phyloP scores from a whole-genome alignment of 2,113 vertebrate species.

The Strigops habroptila region DNA sequence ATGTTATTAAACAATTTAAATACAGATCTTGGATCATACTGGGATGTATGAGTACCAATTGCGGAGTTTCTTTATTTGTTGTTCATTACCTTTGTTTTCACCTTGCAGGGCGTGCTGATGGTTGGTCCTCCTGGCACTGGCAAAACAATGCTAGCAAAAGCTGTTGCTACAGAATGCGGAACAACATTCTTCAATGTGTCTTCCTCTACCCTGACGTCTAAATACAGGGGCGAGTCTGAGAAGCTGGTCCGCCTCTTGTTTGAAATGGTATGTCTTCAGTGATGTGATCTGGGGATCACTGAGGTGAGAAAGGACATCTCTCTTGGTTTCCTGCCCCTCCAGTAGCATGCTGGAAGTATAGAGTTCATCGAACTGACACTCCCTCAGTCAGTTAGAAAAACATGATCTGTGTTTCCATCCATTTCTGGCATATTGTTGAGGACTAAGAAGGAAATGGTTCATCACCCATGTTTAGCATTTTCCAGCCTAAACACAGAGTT shows the following conservation, averaged over 20 bases:
- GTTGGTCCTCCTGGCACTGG: constrained; percentile 85
- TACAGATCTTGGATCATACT: background rate
- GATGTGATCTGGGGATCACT: background rate
- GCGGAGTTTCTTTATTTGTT: background rate
- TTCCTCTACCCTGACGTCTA: constrained; percentile 80
- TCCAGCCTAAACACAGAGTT: background rate
- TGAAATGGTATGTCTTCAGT: constrained; percentile 77
- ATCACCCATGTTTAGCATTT: background rate
- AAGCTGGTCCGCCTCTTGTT: constrained; percentile 83
- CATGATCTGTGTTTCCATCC: background rate
- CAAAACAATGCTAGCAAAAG: constrained; percentile 85
- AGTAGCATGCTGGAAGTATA: background rate
- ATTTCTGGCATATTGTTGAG: background rate
- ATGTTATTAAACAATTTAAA: background rate
- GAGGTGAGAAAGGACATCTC: background rate
- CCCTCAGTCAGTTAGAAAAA: background rate
- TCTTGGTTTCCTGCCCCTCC: background rate
- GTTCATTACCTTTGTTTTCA: background rate
- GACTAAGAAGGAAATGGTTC: background rate
- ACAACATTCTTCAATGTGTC: constrained; percentile 84
- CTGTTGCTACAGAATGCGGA: constrained; percentile 82
- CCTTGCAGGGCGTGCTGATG: constrained; percentile 79
- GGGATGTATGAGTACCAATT: background rate
- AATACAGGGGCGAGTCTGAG: constrained; percentile 84
- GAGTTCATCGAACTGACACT: background rate